Evolutionary conservation across 2,113 vertebrate genomes (phyloP).

Genomic region (Limnothrissa miodon): DNA sequence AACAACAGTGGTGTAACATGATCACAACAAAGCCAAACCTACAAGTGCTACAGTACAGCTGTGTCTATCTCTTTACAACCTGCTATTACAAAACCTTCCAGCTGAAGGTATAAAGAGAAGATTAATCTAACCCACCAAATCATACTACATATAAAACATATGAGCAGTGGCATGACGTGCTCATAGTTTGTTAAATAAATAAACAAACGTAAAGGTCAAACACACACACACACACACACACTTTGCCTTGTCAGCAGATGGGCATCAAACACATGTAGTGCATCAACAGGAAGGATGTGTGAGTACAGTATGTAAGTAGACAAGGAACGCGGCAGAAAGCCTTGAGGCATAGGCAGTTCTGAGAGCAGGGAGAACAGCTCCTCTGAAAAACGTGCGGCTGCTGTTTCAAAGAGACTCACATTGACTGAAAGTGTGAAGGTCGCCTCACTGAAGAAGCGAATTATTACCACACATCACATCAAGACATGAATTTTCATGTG

Average conservation of each 20-base stretch:
- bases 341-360: neutral
- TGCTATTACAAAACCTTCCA: neutral
- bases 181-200: neutral
- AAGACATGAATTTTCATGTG: neutral
- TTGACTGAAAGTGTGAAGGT: neutral
- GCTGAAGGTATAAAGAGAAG: neutral
- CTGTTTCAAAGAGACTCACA: neutral
- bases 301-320: no score
- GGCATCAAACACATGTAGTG: neutral
- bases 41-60: no score
- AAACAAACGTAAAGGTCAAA: neutral
- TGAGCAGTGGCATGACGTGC: neutral
- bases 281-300: no score
- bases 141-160: neutral
- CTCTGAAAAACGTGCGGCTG: neutral
- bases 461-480: neutral
- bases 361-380: no score
- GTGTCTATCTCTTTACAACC: no score
- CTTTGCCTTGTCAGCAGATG: neutral
- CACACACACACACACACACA: neutral
- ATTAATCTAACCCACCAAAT: neutral
- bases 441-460: neutral
- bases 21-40: neutral
- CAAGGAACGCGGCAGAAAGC: neutral
- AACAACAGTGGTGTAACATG: neutral